These are phyloP conservation scores for Mimachlamys varia DNA, from an alignment of 2,888 invertebrate species.

Conservation along the genomic window DNA sequence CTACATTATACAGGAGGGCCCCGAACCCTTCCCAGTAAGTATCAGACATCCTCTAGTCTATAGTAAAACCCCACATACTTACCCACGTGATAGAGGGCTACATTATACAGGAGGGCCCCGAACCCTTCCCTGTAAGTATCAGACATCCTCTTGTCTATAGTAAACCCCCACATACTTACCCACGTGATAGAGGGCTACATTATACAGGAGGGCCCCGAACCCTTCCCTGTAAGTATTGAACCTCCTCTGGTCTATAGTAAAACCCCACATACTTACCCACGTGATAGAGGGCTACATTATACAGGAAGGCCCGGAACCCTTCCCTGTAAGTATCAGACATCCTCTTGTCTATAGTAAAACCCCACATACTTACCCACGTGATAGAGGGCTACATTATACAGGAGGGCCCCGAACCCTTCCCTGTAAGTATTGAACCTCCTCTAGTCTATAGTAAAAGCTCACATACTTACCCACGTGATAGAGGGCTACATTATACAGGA, in stretches of 20 bases:
- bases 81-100: constrained; percentile 98
- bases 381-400: constrained; percentile 98
- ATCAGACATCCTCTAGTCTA: constrained; percentile 81
- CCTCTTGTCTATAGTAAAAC: constrained; percentile 92
- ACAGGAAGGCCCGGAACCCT: constrained; percentile 89
- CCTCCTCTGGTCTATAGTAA: constrained; percentile 90
- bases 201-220: constrained; percentile 91
- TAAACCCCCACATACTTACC: constrained; percentile 96
- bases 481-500: constrained; percentile 98
- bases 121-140: constrained; percentile 81
- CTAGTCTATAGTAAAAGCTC: constrained; percentile 95
- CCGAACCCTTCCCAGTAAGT: constrained; percentile 82
- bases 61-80: constrained; percentile 96
- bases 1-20: constrained; percentile 96
- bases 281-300: constrained; percentile 98
- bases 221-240: constrained; percentile 80
- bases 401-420: constrained; percentile 87
- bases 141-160: constrained; percentile 86
- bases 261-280: constrained; percentile 96
- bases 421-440: constrained; percentile 70
- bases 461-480: constrained; percentile 97
- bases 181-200: constrained; percentile 98
- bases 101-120: constrained; percentile 94
- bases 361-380: constrained; percentile 96
- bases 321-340: constrained; percentile 78